Base-by-base conservation (phyloP, 2,797 vertebrate genomes). In the Acrossocheilus wenchowensis region DNA sequence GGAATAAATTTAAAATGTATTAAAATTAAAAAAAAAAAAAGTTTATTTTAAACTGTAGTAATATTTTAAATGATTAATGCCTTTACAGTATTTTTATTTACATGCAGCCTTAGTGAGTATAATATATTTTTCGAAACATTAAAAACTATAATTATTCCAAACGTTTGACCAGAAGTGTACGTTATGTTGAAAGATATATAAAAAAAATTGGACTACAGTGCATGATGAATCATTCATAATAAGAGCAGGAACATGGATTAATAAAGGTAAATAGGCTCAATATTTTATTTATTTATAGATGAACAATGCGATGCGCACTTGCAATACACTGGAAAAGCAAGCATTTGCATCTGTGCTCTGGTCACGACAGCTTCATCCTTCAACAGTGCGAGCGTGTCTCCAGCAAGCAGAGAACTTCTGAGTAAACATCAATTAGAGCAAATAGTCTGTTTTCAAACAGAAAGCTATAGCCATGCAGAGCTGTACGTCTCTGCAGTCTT, bases 391-490 rank as follows among this genome's bases (percentile, higher is more conserved):
- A 64, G 7, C 2, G n/a, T 19, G 1, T 72, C 34, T 57, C 34
- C 23, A 72, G 43, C 57, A 45, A 74, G 39, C 52, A 62, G 52
- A 73, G 52, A 81, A 57, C 79, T 68, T 69, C 30, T 6, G 19
- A 74, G 54, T n/a, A 64, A 74, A 83, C 54, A 74, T 62, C 26
- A 83, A 71, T 41, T 54, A 71, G 12, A 82, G 73, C 45, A 75
- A 75, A 75, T 12, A 77, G 60, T 77, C 21, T 26, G 30, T 52
- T 84, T 68, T 36, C 34, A 62, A 66, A 50, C 57, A 10, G 57
- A 66, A 62, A 73, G n/a, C n/a, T 60, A 34, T 23, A 54, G 45
- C n/a, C 54, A 83, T 48, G 17, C 52, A 26, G 36, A 30, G 69
- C 6, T 60, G 4, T 9, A 43, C 30, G 9, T 64, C 54, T 21